Conservation (phyloP, 2,888 invertebrate genomes). For the Ernsta delagoae region DNA sequence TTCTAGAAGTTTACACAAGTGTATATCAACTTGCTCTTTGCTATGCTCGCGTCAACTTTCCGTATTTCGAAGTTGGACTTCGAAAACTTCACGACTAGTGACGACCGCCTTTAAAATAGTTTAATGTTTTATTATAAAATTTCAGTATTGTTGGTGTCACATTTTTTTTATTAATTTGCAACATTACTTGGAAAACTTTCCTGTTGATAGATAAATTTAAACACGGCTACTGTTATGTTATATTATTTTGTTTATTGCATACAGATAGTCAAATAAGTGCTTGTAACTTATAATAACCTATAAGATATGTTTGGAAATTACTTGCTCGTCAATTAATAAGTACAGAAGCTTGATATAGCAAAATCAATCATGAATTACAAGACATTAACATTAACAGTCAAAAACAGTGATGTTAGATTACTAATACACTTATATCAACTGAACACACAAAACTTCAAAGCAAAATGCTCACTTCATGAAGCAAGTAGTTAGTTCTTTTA, state of each 20-base stretch:
- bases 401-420: neutral
- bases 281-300: too few relatives aligned
- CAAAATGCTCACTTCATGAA: slow-evolving; percentile 30
- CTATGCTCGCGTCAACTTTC: slow-evolving; percentile 1
- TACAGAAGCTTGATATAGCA: neutral
- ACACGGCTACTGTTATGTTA: too few relatives aligned
- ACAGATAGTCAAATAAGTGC: too few relatives aligned
- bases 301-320: too few relatives aligned
- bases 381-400: too few relatives aligned
- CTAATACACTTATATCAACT: neutral
- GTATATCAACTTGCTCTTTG: neutral
- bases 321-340: too few relatives aligned
- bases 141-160: too few relatives aligned
- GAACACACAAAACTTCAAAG: neutral
- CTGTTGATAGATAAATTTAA: too few relatives aligned
- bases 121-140: neutral
- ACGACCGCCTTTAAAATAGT: neutral
- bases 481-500: slow-evolving; percentile 2
- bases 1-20: slow-evolving; percentile 3
- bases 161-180: neutral
- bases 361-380: neutral
- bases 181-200: too few relatives aligned
- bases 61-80: neutral
- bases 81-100: neutral
- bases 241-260: too few relatives aligned